A percentile compares a stretch with the other conserved stretches of the same genome.
phyloP scores from a whole-genome alignment of 1,140 invertebrate species.

The Mycetomoellerius zeteki region DNA sequence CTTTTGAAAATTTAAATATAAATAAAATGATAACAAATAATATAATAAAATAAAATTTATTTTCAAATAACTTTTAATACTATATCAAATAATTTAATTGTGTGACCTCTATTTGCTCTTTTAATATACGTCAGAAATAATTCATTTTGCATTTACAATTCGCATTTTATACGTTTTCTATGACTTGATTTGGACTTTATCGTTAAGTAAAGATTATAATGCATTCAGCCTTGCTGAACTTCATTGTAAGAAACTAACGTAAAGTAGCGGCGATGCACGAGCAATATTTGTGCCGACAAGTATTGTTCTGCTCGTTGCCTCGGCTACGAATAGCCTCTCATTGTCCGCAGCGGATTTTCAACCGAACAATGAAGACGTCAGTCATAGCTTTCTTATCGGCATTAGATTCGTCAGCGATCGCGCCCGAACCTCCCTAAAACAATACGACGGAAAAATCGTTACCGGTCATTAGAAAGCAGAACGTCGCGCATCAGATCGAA shows the following conservation, averaged over 20 bases:
- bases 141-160: background rate
- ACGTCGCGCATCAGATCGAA: conserved; percentile 32
- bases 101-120: background rate
- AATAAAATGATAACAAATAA: background rate
- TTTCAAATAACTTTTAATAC: background rate
- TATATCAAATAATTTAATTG: background rate
- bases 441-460: conserved; percentile 53
- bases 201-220: conserved; percentile 43
- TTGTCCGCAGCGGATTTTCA: conserved; percentile 58
- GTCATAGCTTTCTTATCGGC: conserved; percentile 57
- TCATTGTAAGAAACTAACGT: conserved; percentile 54
- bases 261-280: conserved; percentile 48
- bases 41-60: background rate
- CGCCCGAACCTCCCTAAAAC: conserved; percentile 43
- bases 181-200: conserved; percentile 21
- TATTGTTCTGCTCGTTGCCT: conserved; percentile 64
- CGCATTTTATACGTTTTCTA: background rate
- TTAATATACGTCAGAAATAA: background rate
- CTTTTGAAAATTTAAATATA: background rate
- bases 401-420: conserved; percentile 54
- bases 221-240: conserved; percentile 51
- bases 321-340: conserved; percentile 57
- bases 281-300: conserved; percentile 65
- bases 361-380: conserved; percentile 62
- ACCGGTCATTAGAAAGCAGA: conserved; percentile 57